Conservation (phyloP, 1,140 invertebrate species). For the Hycleus phaleratus region DNA sequence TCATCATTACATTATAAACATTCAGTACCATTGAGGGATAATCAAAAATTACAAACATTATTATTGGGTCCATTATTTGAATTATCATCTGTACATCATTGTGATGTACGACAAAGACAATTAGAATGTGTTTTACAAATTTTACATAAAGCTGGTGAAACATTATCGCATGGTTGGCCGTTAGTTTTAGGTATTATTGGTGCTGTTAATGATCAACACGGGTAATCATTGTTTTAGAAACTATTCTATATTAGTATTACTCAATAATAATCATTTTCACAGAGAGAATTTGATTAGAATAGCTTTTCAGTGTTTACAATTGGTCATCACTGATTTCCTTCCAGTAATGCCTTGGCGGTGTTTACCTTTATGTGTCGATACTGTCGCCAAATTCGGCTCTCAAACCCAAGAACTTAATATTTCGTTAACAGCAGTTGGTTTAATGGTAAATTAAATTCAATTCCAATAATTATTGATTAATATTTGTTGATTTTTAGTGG, state of each 20-base stretch:
- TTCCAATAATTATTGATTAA: too few species aligned
- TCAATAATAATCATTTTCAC: slow-evolving; percentile 23
- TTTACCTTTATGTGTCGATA: slow-evolving; percentile 85
- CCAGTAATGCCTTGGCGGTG: slow-evolving; percentile 81
- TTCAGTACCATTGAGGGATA: slow-evolving; percentile 72
- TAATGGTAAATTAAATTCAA: slow-evolving; percentile 61
- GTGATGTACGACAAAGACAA: slow-evolving; percentile 90
- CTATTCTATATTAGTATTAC: neutral
- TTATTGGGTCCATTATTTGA: slow-evolving; percentile 83
- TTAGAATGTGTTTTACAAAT: slow-evolving; percentile 90
- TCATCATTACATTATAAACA: slow-evolving; percentile 85
- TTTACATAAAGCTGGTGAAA: slow-evolving; percentile 86
- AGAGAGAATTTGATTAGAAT: slow-evolving; percentile 87
- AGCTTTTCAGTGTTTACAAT: slow-evolving; percentile 92
- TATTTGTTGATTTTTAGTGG: slow-evolving; percentile 61
- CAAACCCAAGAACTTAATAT: slow-evolving; percentile 98
- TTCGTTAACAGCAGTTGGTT: slow-evolving; percentile 92
- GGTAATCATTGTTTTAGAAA: slow-evolving; percentile 48
- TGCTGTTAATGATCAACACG: slow-evolving; percentile 85
- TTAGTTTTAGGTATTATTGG: slow-evolving; percentile 90
- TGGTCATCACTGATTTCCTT: slow-evolving; percentile 94
- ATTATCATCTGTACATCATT: slow-evolving; percentile 78
- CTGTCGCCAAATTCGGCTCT: slow-evolving; percentile 90
- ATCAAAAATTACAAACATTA: slow-evolving; percentile 80
- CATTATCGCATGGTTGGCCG: slow-evolving; percentile 88